Conservation (phyloP, 2,888 invertebrate genomes). For the Lepetodrilus schrolli region DNA sequence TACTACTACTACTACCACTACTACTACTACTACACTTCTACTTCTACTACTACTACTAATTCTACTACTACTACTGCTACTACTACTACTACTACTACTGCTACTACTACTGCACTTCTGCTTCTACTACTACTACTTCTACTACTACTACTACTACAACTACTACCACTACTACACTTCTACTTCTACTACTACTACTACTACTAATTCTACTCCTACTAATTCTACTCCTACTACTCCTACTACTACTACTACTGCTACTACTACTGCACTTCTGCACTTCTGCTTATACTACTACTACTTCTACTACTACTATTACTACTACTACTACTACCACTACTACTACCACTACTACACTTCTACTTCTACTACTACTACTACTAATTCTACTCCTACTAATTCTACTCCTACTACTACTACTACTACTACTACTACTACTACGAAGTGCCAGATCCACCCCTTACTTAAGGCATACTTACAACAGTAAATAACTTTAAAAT, state of each 20-base stretch:
- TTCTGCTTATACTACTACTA: too few relatives aligned
- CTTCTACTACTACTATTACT: conserved; percentile 27
- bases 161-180: not conserved
- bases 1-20: conserved; percentile 18
- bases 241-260: too few relatives aligned
- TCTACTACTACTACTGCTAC: not conserved
- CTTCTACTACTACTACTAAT: too few relatives aligned
- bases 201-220: too few relatives aligned
- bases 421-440: conserved; percentile 28
- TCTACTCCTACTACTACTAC: too few relatives aligned
- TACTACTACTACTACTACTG: not conserved
- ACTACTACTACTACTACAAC: conserved; percentile 17
- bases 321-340: conserved; percentile 28
- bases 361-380: too few relatives aligned
- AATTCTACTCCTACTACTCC: too few relatives aligned
- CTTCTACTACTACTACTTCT: conserved; percentile 23
- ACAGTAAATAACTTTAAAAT: too few relatives aligned
- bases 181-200: not conserved
- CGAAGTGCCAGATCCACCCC: too few relatives aligned
- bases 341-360: conserved; percentile 25
- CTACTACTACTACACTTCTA: conserved; percentile 15
- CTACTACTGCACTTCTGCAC: not conserved
- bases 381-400: too few relatives aligned
- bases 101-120: conserved; percentile 22
- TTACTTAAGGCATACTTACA: too few relatives aligned